Base-by-base conservation (phyloP, 1,140 invertebrate species). In the Meloidogyne exigua region DNA sequence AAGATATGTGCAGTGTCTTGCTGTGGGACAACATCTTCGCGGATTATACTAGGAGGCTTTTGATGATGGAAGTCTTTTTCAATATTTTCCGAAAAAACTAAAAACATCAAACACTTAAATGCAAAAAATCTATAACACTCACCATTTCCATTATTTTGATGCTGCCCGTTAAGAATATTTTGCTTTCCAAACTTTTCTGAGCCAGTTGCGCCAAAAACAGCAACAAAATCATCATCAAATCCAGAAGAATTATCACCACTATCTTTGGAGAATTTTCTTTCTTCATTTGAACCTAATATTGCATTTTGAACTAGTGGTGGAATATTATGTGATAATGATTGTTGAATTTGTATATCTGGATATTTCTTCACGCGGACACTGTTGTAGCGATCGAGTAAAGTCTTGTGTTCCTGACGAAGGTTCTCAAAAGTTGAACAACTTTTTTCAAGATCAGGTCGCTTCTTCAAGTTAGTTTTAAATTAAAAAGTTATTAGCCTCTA, bases 381-480 rank as follows among this genome's bases (percentile, higher is more conserved):
- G 28, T 73, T 73, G 72, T 73, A 73, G 1, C 28, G 23, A 12
- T 39, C 42, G 10, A 79, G 36, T 39, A 80, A 25, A 42, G 79
- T 63, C 4, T 68, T 70, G 68, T 81, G 82, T 5, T 39, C 72
- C 10, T 72, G 66, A 13, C 26, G 68, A 3, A 79, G 28, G 15
- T 9, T 57, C 23, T 71, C 63, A 5, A 80, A 42, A 7, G 62
- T 42, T 36, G 79, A 42, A 32, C 78, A 39, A 23, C 68, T 49
- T 18, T 69, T 57, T 11, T 80, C 78, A 49, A 65, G 80, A 49
- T 23, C 62, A 44, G 80, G 79, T 23, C 70, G 72, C 23, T 82
- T 80, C 79, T 80, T 26, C 64, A 76, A 36, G 12, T 10, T 32
- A 72, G 3, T 26, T 36, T 32, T 13, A n/a, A 15, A 12, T 7